These are phyloP conservation scores for Salvator merianae DNA, from an alignment of 2,113 vertebrate species.

Conservation along the genomic window DNA sequence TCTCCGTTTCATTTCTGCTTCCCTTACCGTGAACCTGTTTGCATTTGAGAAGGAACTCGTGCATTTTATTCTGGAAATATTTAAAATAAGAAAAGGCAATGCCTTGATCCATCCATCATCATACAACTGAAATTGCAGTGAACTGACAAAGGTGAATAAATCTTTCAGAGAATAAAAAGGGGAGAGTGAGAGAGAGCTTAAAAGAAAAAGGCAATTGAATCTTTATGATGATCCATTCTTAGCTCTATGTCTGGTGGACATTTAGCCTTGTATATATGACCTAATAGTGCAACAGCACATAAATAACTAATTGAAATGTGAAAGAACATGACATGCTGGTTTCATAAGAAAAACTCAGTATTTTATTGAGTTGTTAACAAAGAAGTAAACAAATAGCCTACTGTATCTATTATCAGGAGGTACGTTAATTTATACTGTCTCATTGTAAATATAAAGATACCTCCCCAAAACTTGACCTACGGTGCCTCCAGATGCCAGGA, in stretches of 20 bases:
- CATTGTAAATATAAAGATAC: neutral
- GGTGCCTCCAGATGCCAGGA: too few species aligned
- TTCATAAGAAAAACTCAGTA: neutral
- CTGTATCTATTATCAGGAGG: neutral
- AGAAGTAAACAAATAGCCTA: neutral
- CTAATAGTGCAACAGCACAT: rapidly evolving
- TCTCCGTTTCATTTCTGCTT: slow-evolving; percentile 9
- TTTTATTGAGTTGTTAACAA: neutral
- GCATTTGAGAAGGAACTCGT: neutral
- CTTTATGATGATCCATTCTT: neutral
- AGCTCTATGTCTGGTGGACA: neutral
- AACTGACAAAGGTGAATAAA: slow-evolving; percentile 2
- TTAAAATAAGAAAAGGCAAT: neutral
- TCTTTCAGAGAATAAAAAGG: neutral
- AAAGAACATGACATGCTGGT: neutral
- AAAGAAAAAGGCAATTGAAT: neutral
- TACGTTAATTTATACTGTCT: neutral
- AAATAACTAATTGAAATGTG: neutral
- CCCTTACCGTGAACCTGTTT: rapidly evolving
- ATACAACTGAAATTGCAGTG: neutral
- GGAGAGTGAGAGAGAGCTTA: neutral
- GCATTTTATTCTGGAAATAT: slow-evolving; percentile 14
- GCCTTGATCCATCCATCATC: neutral
- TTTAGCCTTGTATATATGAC: neutral
- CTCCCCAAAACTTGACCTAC: too few species aligned